Conservation (phyloP, 2,797 vertebrate species). For the Microhierax caerulescens region DNA sequence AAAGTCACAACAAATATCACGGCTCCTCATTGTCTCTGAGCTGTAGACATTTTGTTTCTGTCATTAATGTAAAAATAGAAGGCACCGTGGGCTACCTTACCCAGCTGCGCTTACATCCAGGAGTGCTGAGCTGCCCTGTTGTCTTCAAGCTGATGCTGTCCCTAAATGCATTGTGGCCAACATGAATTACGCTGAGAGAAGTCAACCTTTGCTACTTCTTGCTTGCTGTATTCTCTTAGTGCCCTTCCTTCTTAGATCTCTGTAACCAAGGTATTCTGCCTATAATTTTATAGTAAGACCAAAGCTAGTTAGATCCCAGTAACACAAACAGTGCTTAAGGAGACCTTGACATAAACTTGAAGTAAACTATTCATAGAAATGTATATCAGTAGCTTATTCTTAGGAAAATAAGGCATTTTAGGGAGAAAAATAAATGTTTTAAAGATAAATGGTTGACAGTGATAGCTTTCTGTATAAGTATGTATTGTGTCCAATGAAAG, state of each 20-base stretch:
- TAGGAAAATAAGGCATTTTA: slow-evolving; percentile 21
- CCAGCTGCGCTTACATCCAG: accelerated
- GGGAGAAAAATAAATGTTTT: not conserved
- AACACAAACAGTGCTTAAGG: slow-evolving; percentile 15
- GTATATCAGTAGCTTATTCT: slow-evolving; percentile 36
- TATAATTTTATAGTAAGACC: slow-evolving; percentile 8
- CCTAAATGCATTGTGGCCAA: not conserved
- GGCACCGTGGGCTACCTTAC: accelerated
- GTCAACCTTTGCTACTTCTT: not conserved
- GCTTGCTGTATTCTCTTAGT: not conserved
- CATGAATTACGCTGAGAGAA: not conserved
- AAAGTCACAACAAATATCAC: not conserved
- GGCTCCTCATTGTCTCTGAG: not conserved
- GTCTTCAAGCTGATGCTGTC: not conserved
- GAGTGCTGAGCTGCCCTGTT: not conserved
- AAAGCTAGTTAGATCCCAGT: not conserved
- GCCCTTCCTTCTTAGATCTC: not conserved
- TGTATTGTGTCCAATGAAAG: not conserved
- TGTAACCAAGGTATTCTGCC: not conserved
- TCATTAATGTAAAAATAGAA: not conserved
- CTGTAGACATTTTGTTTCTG: not conserved
- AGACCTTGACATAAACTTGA: slow-evolving; percentile 12
- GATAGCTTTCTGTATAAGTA: not conserved
- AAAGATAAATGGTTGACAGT: not conserved
- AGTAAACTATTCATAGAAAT: slow-evolving; percentile 6